Evolutionary conservation across 1,140 invertebrate species (phyloP), one percentile per base, ranked within the genome.

Genomic region (Drosophila watanabei): DNA sequence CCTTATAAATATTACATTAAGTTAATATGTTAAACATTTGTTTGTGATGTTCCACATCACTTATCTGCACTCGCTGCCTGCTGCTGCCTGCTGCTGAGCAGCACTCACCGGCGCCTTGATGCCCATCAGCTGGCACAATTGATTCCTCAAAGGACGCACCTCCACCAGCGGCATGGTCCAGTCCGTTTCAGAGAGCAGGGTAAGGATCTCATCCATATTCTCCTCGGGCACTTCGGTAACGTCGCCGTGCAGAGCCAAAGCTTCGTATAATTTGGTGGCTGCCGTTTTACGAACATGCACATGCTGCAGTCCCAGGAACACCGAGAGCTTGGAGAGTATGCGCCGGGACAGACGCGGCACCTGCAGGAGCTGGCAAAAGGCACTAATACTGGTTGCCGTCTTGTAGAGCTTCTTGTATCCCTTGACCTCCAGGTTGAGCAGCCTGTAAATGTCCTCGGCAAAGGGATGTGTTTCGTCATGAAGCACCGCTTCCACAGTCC

Each of bases 251-350:
- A 97, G 94, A 0, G 97, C 95, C 43, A 98, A 94, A 16, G 97
- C 96, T 94, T 98, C 98, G 92, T 98, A 99, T 10, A 98, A 93
- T 60, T 96, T 95, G 14, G 95, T 95, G 4, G 97, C 96, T 13
- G 97, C 97, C 9, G 96, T 95, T 93, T 97, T 97, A 51, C 98
- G 95, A 49, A 98, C 95, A 93, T 97, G 96, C 33, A 97, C 95
- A 91, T 97, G 97, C 68, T 95, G 95, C 92, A 98, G 96, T 85
- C 98, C 98, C 33, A 99, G 93, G 79, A 98, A 96, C 86, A 98
- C 96, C 61, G 96, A 95, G n/a, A 99, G 93, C 79, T 97, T 97
- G 2, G 95, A 95, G 57, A 98, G 94, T n/a, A 96, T 94, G 46
- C 95, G 95, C 68, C 94, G 94, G 70, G 95, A 94, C 4, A 96